Evolutionary conservation across 2,113 vertebrate species (phyloP).

Genomic region (Camelus bactrianus): DNA sequence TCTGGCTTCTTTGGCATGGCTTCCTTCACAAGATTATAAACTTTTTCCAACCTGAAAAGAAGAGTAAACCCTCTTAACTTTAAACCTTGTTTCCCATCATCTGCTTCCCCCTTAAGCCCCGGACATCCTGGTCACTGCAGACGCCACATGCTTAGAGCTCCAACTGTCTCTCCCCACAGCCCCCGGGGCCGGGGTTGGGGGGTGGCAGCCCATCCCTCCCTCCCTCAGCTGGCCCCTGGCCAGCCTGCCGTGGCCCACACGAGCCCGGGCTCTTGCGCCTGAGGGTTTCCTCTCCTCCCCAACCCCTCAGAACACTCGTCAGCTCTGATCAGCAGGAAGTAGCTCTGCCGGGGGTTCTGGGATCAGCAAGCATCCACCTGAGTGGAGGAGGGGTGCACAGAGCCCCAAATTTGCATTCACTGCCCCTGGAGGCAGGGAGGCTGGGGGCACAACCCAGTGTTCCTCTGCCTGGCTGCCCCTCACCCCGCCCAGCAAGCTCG

Average conservation of each 20-base stretch:
- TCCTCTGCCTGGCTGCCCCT: background rate
- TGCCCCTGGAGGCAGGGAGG: background rate
- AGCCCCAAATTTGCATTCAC: background rate
- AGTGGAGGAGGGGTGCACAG: accelerated
- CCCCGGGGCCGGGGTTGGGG: too few relatives aligned
- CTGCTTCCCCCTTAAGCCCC: background rate
- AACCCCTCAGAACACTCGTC: background rate
- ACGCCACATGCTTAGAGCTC: accelerated
- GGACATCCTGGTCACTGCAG: background rate
- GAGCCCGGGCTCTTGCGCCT: background rate
- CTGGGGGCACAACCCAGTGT: background rate
- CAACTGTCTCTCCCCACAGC: accelerated
- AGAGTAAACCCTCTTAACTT: background rate
- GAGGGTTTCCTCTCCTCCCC: background rate
- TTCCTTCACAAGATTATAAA: constrained; percentile 96
- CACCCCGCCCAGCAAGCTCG: background rate
- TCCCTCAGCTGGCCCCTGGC: accelerated
- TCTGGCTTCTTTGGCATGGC: constrained; percentile 93
- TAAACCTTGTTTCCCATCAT: background rate
- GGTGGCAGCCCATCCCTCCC: too few relatives aligned
- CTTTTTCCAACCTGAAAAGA: constrained; percentile 95
- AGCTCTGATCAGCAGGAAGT: background rate
- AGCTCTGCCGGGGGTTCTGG: background rate
- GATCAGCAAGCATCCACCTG: background rate
- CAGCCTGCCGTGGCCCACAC: background rate